Evolutionary conservation across 1,140 invertebrate genomes (phyloP), one percentile per base, ranked within the genome.

Genomic region (Coptotermes formosanus): DNA sequence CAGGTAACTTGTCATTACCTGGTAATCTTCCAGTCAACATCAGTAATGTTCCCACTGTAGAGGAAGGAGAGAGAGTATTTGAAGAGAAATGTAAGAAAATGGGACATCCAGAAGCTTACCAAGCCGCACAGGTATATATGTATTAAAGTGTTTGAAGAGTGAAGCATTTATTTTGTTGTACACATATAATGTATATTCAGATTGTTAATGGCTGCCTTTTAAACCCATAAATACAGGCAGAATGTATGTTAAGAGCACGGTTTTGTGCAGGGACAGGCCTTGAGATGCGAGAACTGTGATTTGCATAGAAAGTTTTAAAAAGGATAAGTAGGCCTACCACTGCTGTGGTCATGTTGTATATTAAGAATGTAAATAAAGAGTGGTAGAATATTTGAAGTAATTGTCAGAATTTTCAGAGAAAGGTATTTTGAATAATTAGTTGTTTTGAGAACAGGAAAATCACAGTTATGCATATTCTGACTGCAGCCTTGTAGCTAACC

Each of bases 41-140:
- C 30, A 82, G 64, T 48, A 4, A 86, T 25, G 43, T 91, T 9
- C 90, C 90, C 0, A 85, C 82, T 3, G 6, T 88, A 44, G 90
- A 92, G 32, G 88, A 91, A 38, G 89, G 88, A 0, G 88, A 89
- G 38, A 89, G 90, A 55, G 16, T 89, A 6, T 87, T 92, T 2
- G 90, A 90, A 84, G 89, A 91, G 14, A 92, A 92, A 88, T 93
- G 92, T 82, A 88, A 90, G 16, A 89, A 91, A 82, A 91, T 92
- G 84, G 91, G 91, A 1, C 90, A 89, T 0, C 87, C 88, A 43
- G 84, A 85, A 30, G 87, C 89, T 48, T 88, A 86, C 44, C 88
- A 88, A 85, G 12, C 84, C 23, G 87, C 86, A 14, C 85, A 87
- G 88, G 88, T 89, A 82, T 86, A 38, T 38, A 4, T 38, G 87